These are phyloP conservation scores for Paramisgurnus dabryanus DNA, from an alignment of 2,113 vertebrate genomes.

Conservation along the genomic window DNA sequence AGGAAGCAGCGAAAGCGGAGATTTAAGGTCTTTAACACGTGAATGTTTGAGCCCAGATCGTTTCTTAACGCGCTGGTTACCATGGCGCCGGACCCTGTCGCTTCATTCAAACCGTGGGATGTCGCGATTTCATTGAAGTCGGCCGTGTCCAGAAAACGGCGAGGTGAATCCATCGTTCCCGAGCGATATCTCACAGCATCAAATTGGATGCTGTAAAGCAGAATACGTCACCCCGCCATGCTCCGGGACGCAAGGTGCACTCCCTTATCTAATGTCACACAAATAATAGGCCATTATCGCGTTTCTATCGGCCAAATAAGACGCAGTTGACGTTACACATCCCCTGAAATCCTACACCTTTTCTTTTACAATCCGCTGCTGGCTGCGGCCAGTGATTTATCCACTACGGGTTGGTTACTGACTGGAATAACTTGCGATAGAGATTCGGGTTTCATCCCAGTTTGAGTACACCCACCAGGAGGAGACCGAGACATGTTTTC, in stretches of 20 bases:
- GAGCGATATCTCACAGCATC: constrained; percentile 27
- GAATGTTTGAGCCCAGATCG: constrained; percentile 77
- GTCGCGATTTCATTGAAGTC: constrained; percentile 27
- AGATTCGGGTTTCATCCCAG: constrained; percentile 18
- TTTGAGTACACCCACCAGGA: not conserved
- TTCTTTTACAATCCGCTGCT: not conserved
- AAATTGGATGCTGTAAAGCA: constrained; percentile 37
- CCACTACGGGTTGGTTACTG: not conserved
- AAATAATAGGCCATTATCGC: constrained; percentile 4
- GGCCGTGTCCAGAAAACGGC: constrained; percentile 24
- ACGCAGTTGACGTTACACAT: not conserved
- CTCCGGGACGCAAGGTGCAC: constrained; percentile 26
- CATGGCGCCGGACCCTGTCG: constrained; percentile 24
- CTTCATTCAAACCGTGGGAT: not conserved
- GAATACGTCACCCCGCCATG: constrained; percentile 31
- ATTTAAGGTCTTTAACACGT: constrained; percentile 75
- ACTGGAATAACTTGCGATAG: not conserved
- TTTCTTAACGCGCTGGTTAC: constrained; percentile 70
- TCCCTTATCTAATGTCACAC: constrained; percentile 31
- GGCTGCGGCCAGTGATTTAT: not conserved
- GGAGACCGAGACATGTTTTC: not conserved
- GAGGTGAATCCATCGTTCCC: constrained; percentile 50
- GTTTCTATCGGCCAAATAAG: not conserved
- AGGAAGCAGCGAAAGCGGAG: constrained; percentile 69
- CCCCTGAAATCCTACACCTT: not conserved